Evolutionary conservation across 2,797 vertebrate genomes (phyloP).

Genomic region (Anisognathus igniventris): DNA sequence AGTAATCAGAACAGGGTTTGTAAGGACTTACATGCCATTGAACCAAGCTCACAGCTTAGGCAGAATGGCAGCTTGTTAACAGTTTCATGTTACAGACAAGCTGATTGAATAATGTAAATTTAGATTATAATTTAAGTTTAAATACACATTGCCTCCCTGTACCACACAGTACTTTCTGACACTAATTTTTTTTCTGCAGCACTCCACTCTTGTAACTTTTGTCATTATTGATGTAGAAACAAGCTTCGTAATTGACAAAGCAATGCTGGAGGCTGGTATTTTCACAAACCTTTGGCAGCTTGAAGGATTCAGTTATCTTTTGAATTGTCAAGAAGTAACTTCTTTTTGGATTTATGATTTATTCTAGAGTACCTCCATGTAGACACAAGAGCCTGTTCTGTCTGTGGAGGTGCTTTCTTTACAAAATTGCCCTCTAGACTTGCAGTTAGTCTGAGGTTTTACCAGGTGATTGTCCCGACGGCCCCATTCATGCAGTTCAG

Average conservation of each 20-base stretch:
- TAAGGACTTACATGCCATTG: not conserved
- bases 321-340: not conserved
- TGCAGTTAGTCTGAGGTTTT: not conserved
- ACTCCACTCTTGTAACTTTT: not conserved
- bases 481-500: not conserved
- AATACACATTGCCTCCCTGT: not conserved
- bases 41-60: not conserved
- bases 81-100: not conserved
- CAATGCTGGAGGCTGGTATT: not conserved
- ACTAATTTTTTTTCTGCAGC: not conserved
- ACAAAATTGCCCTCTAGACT: not conserved
- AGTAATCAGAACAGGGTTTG: not conserved
- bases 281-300: not conserved
- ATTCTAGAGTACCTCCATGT: not conserved
- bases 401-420: not conserved
- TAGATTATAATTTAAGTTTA: not conserved
- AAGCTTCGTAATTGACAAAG: not conserved
- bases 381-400: not conserved
- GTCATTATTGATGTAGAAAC: not conserved
- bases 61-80: not conserved
- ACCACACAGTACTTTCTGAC: not conserved
- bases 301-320: not conserved
- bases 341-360: not conserved
- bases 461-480: not conserved
- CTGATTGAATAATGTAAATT: not conserved